Evolutionary conservation across 2,888 invertebrate genomes (phyloP).

Genomic region (Drosophila quinaria): DNA sequence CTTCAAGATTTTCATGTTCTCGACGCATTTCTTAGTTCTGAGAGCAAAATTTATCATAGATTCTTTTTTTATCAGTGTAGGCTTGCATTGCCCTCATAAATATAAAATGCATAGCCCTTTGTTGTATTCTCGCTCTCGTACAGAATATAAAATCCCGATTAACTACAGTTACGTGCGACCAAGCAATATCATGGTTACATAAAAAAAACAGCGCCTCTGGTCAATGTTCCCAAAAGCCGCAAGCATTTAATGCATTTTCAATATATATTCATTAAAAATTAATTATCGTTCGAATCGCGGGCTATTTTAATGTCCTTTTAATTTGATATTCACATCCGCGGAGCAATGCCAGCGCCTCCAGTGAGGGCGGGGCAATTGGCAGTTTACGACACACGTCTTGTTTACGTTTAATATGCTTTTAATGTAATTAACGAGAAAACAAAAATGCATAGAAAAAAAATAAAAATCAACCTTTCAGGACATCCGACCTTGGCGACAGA

Average conservation of each 20-base stretch:
- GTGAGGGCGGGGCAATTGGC: slow-evolving; percentile 23
- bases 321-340: slow-evolving; percentile 65
- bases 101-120: neutral
- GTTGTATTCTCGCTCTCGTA: neutral
- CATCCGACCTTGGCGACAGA: slow-evolving; percentile 5
- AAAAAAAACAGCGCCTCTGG: neutral
- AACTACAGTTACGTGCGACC: neutral
- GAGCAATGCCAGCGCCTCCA: neutral
- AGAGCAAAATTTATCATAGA: too few species aligned
- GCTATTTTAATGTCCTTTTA: slow-evolving; percentile 68
- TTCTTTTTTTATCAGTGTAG: too few species aligned
- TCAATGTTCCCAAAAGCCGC: slow-evolving; percentile 34
- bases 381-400: slow-evolving; percentile 31
- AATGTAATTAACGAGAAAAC: slow-evolving; percentile 61
- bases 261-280: slow-evolving; percentile 76
- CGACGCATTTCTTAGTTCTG: too few species aligned
- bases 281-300: slow-evolving; percentile 56
- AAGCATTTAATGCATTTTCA: slow-evolving; percentile 67
- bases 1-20: too few species aligned
- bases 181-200: slow-evolving; percentile 11
- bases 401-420: slow-evolving; percentile 56
- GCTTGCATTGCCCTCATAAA: neutral
- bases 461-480: neutral
- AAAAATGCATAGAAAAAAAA: neutral
- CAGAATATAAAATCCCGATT: slow-evolving; percentile 1